Evolutionary conservation across 2,888 invertebrate species (phyloP), one percentile per base, ranked within the genome.

Genomic region (Frankliniella intonsa): DNA sequence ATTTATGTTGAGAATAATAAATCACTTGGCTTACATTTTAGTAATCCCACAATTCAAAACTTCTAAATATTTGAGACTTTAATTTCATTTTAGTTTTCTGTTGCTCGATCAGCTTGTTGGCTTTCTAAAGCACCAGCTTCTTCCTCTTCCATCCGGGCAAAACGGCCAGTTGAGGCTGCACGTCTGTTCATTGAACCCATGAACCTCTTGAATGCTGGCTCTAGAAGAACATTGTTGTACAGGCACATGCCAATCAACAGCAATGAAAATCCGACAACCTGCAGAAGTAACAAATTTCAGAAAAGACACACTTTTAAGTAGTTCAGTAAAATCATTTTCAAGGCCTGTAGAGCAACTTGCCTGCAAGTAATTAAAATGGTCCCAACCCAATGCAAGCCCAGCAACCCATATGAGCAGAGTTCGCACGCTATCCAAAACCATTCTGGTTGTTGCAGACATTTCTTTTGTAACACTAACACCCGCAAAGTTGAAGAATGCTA

Each of bases 401-500:
- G 95, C 91, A 83, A 91, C 89, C 97, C 97, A 99, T 86, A 98
- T 95, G n/a, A 97, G 91, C 80, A 97, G 89, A 0, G 97, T 96
- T 84, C 97, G 90, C n/a, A 95, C 90, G 81, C 94, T 94, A 87
- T 97, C 97, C 80, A 97, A 89, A 17, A 97, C 94, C 94, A 97
- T 95, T 84, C 97, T 90, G 3, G 96, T 95, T 0, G 96, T 97
- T 0, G 98, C 97, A 1, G 95, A 97, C 86, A 97, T 91, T 88
- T 97, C 96, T 89, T 97, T 98, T 0, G 97, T 96, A 7, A 98
- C 95, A 86, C 94, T 95, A 84, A 97, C 93, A 14, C 97, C 97
- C 84, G 96, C 93, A 88, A 95, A 97, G 88, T 96, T 97, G 90
- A 97, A 97, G 89, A 97, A 94, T 0, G 97, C 96, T 84, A 97